Base-by-base conservation (phyloP, 2,888 invertebrate species). In the Nesidiocoris tenuis region DNA sequence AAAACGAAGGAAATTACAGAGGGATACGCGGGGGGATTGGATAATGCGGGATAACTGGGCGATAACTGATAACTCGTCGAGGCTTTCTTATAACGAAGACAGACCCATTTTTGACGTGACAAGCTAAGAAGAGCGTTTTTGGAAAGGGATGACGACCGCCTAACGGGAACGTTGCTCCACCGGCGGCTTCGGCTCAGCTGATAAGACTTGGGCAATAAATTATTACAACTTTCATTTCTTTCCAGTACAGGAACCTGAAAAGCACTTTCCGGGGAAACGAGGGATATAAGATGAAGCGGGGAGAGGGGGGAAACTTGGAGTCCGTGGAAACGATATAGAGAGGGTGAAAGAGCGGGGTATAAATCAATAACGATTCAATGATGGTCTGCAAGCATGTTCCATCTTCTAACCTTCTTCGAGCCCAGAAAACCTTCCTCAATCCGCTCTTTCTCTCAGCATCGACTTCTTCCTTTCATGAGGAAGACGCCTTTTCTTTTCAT, bases 151-250 rank as follows among this genome's bases (percentile, higher is more conserved):
- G 39, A 39, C 39, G 39, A 7, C 39, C 39, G 39, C 39, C 39
- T 39, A 39, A 39, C 39, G 39, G 39, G 39, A 39, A 12, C 3
- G 39, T 7, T 3, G 12, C 12, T 3, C 39, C 12, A 3, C 39
- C 3, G 5, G 3, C 39, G 39, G 39, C 5, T 3, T 39, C 39
- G 39, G 39, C 39, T 39, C 5, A 39, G 39, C 59, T 66, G 74
- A 75, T 75, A 75, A 75, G 66, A 65, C 66, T 65, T 66, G 22
- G 72, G 70, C 74, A 19, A 75, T 77, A 77, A 77, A 77, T 77
- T 77, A 77, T 77, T 75, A 67, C 77, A 68, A 77, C 63, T 77
- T 77, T 77, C 77, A 77, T 77, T 77, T 77, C 70, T 64, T 66
- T 75, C 66, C 12, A n/a, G 74, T 75, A 66, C 66, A 39, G 57